Conservation (phyloP, 1,140 invertebrate species). For the Drosophila takahashii region DNA sequence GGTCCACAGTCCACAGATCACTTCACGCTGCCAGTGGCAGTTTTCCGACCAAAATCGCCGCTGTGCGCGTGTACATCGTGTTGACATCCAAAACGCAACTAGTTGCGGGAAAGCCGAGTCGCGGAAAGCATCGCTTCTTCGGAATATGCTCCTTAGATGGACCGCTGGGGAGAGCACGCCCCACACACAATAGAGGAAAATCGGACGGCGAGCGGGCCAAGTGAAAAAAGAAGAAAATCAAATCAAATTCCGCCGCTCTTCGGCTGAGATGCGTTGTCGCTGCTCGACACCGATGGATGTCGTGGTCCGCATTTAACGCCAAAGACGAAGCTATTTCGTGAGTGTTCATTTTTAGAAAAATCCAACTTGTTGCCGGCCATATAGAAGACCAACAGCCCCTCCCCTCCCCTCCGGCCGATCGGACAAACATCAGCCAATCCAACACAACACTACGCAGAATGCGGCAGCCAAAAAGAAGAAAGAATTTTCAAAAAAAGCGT, state of each 20-base stretch:
- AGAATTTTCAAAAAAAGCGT: constrained; percentile 18
- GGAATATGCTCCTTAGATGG: constrained; percentile 85
- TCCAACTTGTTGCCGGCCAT: constrained; percentile 81
- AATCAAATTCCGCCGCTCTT: constrained; percentile 76
- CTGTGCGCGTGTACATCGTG: constrained; percentile 76
- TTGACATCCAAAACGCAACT: constrained; percentile 85
- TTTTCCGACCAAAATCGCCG: constrained; percentile 46
- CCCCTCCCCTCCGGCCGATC: constrained; percentile 17
- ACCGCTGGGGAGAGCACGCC: constrained; percentile 58
- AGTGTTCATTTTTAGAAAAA: constrained; percentile 82
- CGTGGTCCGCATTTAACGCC: constrained; percentile 74
- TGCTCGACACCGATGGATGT: constrained; percentile 35
- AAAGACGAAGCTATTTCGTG: constrained; percentile 81
- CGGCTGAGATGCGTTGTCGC: constrained; percentile 66
- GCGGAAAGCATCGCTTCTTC: constrained; percentile 70
- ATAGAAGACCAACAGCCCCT: constrained; percentile 34
- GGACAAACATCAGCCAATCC: constrained; percentile 32
- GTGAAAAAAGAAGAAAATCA: constrained; percentile 53
- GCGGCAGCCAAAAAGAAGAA: constrained; percentile 18
- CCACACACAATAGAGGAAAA: constrained; percentile 73
- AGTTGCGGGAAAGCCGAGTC: constrained; percentile 76
- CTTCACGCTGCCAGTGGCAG: constrained; percentile 33
- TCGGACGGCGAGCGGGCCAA: constrained; percentile 35
- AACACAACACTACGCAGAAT: constrained; percentile 21
- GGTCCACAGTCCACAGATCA: background rate